These are phyloP conservation scores for Propithecus coquereli DNA, from an alignment of 2,113 vertebrate genomes.

Conservation along the genomic window DNA sequence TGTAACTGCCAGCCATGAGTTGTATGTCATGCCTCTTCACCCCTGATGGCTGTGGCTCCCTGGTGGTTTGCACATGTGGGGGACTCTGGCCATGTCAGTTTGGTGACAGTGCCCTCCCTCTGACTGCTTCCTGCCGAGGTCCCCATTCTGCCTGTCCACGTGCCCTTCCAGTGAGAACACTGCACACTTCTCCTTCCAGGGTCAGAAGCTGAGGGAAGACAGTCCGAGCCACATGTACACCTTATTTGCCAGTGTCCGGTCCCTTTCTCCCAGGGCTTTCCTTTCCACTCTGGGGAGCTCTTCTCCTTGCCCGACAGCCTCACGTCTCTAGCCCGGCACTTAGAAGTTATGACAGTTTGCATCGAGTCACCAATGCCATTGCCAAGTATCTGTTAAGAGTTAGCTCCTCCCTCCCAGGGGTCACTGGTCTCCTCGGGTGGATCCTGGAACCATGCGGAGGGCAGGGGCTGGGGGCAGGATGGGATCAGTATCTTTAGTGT, in stretches of 20 bases:
- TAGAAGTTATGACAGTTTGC: not conserved
- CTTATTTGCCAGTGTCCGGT: accelerated
- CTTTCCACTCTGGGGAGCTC: not conserved
- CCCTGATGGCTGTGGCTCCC: not conserved
- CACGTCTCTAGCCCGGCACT: not conserved
- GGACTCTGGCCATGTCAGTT: not conserved
- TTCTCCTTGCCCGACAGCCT: accelerated
- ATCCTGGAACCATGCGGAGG: not conserved
- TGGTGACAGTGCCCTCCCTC: not conserved
- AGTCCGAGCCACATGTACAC: accelerated
- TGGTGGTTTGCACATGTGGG: not conserved
- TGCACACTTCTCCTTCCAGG: not conserved
- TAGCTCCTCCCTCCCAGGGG: not conserved
- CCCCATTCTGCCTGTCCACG: not conserved
- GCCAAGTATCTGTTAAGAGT: not conserved
- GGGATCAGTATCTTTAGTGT: too few species aligned
- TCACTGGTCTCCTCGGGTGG: not conserved
- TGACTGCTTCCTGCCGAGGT: not conserved
- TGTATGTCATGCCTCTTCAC: accelerated
- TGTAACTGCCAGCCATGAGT: accelerated
- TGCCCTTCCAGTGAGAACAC: not conserved
- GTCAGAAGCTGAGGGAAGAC: not conserved
- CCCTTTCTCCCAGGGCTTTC: not conserved
- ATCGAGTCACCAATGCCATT: not conserved
- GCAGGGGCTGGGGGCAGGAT: not conserved